phyloP scores from a whole-genome alignment of 2,888 invertebrate species.

The Cephus rjabovi region DNA sequence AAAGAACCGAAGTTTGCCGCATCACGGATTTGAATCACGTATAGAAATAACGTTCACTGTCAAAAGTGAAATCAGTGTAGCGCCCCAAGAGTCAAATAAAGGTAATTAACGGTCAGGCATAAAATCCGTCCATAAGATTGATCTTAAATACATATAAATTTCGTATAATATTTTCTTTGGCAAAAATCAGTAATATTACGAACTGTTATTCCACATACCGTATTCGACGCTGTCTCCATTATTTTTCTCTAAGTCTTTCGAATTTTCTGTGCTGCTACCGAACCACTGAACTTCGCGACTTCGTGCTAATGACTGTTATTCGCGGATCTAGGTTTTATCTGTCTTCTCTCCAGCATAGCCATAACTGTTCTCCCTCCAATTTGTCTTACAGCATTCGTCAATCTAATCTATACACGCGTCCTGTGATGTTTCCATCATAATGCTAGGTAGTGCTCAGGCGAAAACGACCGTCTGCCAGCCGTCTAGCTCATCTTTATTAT shows the following conservation, averaged over 20 bases:
- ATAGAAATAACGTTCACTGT: neutral
- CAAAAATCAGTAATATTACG: neutral
- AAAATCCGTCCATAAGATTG: neutral
- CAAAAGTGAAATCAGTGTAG: neutral
- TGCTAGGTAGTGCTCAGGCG: neutral
- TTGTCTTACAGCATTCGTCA: slow-evolving; percentile 26
- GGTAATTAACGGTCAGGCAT: neutral
- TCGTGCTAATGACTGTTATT: slow-evolving; percentile 7
- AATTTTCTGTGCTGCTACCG: slow-evolving; percentile 2
- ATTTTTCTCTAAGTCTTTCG: neutral
- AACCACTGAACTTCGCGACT: slow-evolving; percentile 3
- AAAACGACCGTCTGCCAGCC: neutral
- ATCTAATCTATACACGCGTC: slow-evolving; percentile 26
- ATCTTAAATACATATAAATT: neutral
- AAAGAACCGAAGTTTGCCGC: neutral
- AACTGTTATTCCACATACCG: neutral
- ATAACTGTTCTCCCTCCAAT: slow-evolving; percentile 22
- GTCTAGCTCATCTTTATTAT: neutral
- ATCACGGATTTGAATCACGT: neutral
- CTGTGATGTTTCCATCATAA: slow-evolving; percentile 3
- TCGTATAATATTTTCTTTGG: neutral
- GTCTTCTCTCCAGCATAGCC: slow-evolving; percentile 8
- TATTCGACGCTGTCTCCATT: neutral
- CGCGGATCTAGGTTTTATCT: neutral
- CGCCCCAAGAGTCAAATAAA: neutral